These are phyloP conservation scores for Cryptoprocta ferox DNA, from an alignment of 2,797 vertebrate genomes.

Conservation along the genomic window DNA sequence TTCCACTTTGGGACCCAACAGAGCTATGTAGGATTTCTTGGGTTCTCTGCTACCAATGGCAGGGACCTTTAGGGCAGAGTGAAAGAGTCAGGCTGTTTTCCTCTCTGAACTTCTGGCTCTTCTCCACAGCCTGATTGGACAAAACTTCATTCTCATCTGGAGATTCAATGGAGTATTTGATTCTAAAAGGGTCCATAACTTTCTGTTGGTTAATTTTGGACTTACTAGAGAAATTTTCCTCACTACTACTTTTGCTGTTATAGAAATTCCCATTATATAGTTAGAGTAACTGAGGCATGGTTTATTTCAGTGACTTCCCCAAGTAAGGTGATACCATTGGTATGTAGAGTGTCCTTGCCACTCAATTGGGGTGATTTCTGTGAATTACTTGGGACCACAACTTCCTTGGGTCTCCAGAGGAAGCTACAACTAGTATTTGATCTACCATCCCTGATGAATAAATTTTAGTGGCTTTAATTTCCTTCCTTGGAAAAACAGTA, in stretches of 20 bases:
- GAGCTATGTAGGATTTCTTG: not conserved
- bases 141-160: not conserved
- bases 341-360: not conserved
- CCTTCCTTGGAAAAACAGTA: not conserved
- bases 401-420: not conserved
- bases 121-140: not conserved
- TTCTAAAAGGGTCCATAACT: not conserved
- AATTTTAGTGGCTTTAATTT: not conserved
- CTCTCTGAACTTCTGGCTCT: not conserved
- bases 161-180: not conserved
- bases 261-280: not conserved
- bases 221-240: conserved; percentile 3
- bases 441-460: not conserved
- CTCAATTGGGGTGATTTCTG: not conserved
- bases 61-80: not conserved
- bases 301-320: not conserved
- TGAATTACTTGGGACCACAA: not conserved
- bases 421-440: not conserved
- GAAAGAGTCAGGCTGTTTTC: not conserved
- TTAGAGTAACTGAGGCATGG: not conserved
- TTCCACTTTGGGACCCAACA: not conserved
- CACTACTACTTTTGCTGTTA: not conserved
- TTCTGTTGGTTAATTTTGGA: not conserved
- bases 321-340: not conserved
- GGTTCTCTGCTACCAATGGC: not conserved